These are phyloP conservation scores for Pinna nobilis DNA, from an alignment of 1,140 invertebrate genomes.

Conservation along the genomic window DNA sequence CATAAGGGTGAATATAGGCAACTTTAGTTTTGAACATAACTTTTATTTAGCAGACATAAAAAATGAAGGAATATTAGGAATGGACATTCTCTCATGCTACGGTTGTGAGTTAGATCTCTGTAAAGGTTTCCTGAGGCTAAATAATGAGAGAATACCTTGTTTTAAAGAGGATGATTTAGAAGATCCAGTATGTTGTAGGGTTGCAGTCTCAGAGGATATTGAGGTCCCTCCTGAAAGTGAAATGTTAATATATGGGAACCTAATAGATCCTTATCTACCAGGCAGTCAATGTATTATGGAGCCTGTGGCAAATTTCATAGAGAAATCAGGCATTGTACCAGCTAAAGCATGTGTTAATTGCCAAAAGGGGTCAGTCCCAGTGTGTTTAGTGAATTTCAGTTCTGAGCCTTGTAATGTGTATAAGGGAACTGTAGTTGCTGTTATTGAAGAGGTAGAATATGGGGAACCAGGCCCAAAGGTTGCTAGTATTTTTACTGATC, in stretches of 20 bases:
- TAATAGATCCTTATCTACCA: background rate
- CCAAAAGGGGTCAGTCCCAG: background rate
- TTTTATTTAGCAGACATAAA: slow-evolving; percentile 30
- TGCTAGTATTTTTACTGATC: background rate
- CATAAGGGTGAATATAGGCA: background rate
- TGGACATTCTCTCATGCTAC: slow-evolving; percentile 19
- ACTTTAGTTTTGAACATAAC: slow-evolving; percentile 4
- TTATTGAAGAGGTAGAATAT: background rate
- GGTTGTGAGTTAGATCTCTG: slow-evolving; percentile 12
- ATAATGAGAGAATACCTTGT: slow-evolving; percentile 9
- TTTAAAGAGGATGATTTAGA: slow-evolving; percentile 5
- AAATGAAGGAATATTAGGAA: slow-evolving; percentile 21
- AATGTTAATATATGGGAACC: slow-evolving; percentile 17
- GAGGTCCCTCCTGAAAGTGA: background rate
- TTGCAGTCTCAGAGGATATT: slow-evolving; percentile 3
- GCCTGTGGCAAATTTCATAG: background rate
- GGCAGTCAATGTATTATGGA: background rate
- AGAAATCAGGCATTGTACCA: slow-evolving; percentile 5
- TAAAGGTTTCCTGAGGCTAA: background rate
- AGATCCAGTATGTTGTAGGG: slow-evolving; percentile 13
- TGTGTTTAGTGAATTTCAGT: background rate
- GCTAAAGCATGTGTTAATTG: background rate
- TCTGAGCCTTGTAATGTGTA: background rate
- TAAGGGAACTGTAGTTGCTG: background rate
- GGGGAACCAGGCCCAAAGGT: background rate